Evolutionary conservation across 2,113 vertebrate species (phyloP).

Genomic region (Boleophthalmus pectinirostris): DNA sequence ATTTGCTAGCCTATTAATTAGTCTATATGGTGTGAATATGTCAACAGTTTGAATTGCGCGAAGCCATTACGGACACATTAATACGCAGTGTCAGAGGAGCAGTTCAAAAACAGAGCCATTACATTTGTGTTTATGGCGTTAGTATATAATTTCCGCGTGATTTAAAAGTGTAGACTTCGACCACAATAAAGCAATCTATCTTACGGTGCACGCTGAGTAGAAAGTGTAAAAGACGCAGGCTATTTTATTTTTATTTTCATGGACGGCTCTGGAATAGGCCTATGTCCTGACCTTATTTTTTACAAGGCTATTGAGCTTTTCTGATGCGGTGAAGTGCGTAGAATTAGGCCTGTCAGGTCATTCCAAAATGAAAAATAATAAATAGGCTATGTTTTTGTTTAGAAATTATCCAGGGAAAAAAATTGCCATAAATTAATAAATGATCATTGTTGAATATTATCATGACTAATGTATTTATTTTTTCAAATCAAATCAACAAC

Average conservation of each 20-base stretch:
- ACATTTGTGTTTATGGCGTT: not conserved
- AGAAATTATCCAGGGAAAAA: not conserved
- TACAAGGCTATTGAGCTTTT: too few relatives aligned
- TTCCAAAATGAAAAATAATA: not conserved
- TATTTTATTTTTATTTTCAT: too few relatives aligned
- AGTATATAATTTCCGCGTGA: not conserved
- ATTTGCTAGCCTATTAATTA: not conserved
- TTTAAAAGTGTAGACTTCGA: not conserved
- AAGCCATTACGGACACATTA: not conserved
- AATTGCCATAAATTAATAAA: not conserved
- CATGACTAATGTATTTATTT: not conserved
- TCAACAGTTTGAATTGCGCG: not conserved
- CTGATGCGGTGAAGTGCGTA: too few relatives aligned
- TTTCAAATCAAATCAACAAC: not conserved
- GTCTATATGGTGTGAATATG: not conserved
- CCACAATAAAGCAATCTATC: not conserved
- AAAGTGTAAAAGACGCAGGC: not conserved
- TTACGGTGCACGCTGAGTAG: not conserved
- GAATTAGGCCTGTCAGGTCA: not conserved
- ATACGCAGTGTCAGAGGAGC: not conserved
- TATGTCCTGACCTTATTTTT: too few relatives aligned
- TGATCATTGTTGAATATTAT: too few relatives aligned
- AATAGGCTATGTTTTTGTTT: not conserved
- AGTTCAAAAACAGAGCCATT: not conserved
- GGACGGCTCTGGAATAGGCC: not conserved